Conservation (phyloP, 2,797 vertebrate genomes). For the Esox lucius region DNA sequence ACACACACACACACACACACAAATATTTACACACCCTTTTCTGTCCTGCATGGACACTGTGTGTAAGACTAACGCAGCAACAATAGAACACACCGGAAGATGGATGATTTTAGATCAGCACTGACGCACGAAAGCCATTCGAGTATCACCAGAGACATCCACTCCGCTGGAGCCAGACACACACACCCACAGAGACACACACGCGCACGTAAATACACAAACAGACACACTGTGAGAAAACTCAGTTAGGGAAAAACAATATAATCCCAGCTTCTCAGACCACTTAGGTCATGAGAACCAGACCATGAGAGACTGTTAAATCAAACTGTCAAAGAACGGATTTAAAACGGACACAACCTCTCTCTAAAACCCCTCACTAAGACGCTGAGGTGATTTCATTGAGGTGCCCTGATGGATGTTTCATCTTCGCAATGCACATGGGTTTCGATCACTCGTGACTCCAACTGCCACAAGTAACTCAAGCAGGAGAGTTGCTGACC, state of each 20-base stretch:
- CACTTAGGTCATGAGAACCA: conserved; percentile 1
- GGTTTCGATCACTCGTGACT: background rate
- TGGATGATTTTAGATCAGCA: background rate
- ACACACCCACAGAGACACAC: background rate
- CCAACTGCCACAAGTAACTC: background rate
- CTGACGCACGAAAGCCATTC: background rate
- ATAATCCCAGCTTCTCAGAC: conserved; percentile 1
- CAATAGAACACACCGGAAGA: background rate
- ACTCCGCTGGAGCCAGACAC: background rate
- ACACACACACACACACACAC: background rate
- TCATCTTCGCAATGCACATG: background rate
- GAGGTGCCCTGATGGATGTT: background rate
- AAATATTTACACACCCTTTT: background rate
- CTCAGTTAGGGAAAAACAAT: conserved; percentile 1
- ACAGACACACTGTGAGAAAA: background rate
- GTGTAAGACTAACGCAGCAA: conserved; percentile 18
- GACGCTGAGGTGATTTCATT: too few relatives aligned
- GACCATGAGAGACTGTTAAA: conserved; percentile 7
- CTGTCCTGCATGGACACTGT: background rate
- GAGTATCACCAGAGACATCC: background rate
- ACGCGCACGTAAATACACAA: background rate
- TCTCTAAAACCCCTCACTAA: background rate
- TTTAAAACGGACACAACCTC: background rate
- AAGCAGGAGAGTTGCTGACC: conserved; percentile 67
- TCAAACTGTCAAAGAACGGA: background rate